Evolutionary conservation across 2,888 invertebrate species (phyloP).

Genomic region (Ellobium chinense): DNA sequence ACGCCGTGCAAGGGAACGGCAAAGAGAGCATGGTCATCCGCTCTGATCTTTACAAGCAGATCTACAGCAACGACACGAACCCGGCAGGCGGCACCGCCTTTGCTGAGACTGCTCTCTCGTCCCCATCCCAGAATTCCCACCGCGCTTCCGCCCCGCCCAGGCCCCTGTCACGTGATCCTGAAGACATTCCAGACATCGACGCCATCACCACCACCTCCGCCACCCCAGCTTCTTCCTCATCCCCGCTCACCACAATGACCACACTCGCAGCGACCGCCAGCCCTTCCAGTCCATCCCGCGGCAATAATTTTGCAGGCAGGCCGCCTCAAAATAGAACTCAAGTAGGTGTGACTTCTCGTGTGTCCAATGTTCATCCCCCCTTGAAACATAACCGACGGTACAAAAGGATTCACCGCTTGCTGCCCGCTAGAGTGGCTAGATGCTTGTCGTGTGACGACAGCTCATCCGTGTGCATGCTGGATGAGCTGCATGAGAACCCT

Average conservation of each 20-base stretch:
- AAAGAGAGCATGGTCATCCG: background rate
- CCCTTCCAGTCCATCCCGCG: background rate
- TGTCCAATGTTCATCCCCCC: background rate
- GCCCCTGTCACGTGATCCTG: background rate
- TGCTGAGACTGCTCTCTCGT: background rate
- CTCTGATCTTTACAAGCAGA: conserved; percentile 35
- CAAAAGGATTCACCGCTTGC: conserved; percentile 7
- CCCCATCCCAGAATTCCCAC: background rate
- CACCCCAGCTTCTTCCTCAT: background rate
- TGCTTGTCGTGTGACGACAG: conserved; percentile 17
- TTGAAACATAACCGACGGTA: conserved; percentile 27
- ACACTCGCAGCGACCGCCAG: background rate
- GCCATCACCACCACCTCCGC: background rate
- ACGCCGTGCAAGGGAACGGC: conserved; percentile 2
- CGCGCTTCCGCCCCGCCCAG: background rate
- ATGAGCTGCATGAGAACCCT: background rate
- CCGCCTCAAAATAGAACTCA: background rate
- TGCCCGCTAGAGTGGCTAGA: conserved; percentile 13
- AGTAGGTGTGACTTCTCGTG: background rate
- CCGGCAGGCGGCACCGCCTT: background rate
- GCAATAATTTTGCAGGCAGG: background rate
- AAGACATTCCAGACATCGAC: conserved; percentile 30
- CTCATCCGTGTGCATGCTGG: background rate
- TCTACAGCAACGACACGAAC: conserved; percentile 6
- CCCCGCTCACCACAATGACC: background rate